A percentile compares a stretch with the other conserved stretches of the same genome.
Evolutionary conservation across 2,113 vertebrate species (phyloP).

Genomic region (Chloropsis cyanopogon): DNA sequence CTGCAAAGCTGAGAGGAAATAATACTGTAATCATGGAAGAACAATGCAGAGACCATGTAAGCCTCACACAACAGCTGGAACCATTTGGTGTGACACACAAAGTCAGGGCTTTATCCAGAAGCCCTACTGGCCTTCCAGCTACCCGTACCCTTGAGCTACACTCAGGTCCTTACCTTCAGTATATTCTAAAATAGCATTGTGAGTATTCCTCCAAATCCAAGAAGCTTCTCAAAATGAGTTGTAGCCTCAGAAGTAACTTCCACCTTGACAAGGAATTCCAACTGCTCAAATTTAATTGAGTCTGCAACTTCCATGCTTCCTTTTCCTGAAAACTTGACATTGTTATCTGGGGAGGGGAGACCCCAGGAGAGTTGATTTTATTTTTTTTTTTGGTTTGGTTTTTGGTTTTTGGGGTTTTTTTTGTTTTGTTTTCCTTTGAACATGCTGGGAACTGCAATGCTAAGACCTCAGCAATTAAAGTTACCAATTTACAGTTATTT

Average conservation of each 20-base stretch:
- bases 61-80: background rate
- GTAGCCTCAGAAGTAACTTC: background rate
- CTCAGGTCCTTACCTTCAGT: background rate
- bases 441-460: background rate
- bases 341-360: background rate
- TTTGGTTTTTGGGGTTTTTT: background rate
- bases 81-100: background rate
- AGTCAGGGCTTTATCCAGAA: background rate
- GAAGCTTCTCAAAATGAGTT: background rate
- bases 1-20: background rate
- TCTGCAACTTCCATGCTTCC: background rate
- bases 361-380: background rate
- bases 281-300: background rate
- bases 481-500: slow-evolving; percentile 1
- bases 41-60: background rate
- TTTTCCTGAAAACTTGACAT: background rate
- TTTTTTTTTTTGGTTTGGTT: background rate
- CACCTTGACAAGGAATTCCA: background rate
- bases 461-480: background rate
- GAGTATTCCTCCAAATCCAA: background rate
- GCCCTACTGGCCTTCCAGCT: background rate
- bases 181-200: background rate
- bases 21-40: background rate
- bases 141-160: background rate
- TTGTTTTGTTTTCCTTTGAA: background rate